Conservation (phyloP, 2,113 vertebrate species). For the Pseudorhombus dupliciocellatus region DNA sequence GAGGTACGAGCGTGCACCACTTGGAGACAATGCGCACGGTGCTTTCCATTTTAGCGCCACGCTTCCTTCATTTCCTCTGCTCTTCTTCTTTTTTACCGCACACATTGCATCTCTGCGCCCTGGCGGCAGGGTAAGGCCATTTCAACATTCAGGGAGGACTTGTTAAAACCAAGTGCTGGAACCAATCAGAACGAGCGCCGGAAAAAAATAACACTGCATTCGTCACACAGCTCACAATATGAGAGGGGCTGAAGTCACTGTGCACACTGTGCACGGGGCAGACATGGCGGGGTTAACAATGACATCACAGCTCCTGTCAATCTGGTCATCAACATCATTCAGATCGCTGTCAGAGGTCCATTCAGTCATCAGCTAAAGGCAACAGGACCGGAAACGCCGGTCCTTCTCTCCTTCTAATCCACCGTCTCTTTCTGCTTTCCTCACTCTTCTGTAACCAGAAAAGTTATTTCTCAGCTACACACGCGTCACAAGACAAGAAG, state of each 20-base stretch:
- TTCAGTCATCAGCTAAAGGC: slow-evolving; percentile 52
- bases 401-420: slow-evolving; percentile 21
- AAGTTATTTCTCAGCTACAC: slow-evolving; percentile 46
- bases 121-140: slow-evolving; percentile 55
- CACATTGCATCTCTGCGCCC: slow-evolving; percentile 41
- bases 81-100: slow-evolving; percentile 11
- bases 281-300: slow-evolving; percentile 31
- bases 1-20: slow-evolving; percentile 59
- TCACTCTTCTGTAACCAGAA: slow-evolving; percentile 33
- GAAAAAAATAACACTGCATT: slow-evolving; percentile 58
- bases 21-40: slow-evolving; percentile 38
- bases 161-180: slow-evolving; percentile 79
- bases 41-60: slow-evolving; percentile 38
- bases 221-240: slow-evolving; percentile 79
- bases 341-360: slow-evolving; percentile 70
- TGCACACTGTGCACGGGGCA: slow-evolving; percentile 68
- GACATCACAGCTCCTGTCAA: slow-evolving; percentile 70
- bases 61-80: not conserved
- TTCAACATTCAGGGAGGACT: slow-evolving; percentile 60
- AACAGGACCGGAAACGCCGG: slow-evolving; percentile 23
- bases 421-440: slow-evolving; percentile 29
- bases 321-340: slow-evolving; percentile 53
- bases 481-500: slow-evolving; percentile 49
- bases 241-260: slow-evolving; percentile 51
- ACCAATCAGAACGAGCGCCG: slow-evolving; percentile 79